Percentiles rank a stretch among this genome's conserved stretches.
phyloP scores from a whole-genome alignment of 1,140 invertebrate species.

The Zophobas atratus region DNA sequence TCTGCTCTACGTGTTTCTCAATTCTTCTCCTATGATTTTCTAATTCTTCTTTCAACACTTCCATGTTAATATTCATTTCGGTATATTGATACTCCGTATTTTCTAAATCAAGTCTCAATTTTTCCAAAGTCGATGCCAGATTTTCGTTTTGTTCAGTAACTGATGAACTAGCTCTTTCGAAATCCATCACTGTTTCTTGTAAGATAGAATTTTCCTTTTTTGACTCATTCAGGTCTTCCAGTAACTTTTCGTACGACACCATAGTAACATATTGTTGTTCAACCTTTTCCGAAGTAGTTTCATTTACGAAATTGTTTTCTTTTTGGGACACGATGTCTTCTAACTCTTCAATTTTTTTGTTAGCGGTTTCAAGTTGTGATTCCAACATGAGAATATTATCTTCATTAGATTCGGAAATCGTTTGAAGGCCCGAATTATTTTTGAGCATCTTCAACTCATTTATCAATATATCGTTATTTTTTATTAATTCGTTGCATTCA shows the following conservation, averaged over 20 bases:
- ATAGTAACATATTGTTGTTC: slow-evolving; percentile 26
- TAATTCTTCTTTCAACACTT: slow-evolving; percentile 64
- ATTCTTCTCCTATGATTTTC: slow-evolving; percentile 64
- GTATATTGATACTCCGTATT: slow-evolving; percentile 67
- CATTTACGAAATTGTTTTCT: slow-evolving; percentile 35
- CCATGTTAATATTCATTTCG: slow-evolving; percentile 61
- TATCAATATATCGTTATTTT: slow-evolving; percentile 78
- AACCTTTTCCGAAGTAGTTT: slow-evolving; percentile 22
- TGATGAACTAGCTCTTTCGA: slow-evolving; percentile 62
- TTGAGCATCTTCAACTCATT: slow-evolving; percentile 75
- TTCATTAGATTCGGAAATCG: slow-evolving; percentile 78
- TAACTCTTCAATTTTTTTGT: slow-evolving; percentile 62
- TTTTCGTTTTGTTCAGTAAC: slow-evolving; percentile 62
- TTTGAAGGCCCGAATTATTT: slow-evolving; percentile 74
- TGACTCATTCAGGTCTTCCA: slow-evolving; percentile 63
- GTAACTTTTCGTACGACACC: slow-evolving; percentile 59
- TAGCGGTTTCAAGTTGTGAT: slow-evolving; percentile 71
- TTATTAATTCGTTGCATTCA: slow-evolving; percentile 77
- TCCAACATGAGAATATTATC: slow-evolving; percentile 75
- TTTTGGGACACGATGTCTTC: slow-evolving; percentile 57
- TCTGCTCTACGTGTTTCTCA: slow-evolving; percentile 63
- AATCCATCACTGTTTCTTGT: slow-evolving; percentile 66
- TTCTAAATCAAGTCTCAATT: slow-evolving; percentile 70
- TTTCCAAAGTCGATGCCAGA: slow-evolving; percentile 61
- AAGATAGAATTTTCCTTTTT: slow-evolving; percentile 67